A percentile compares a stretch with the other conserved stretches of the same genome.
Evolutionary conservation across 2,888 invertebrate species (phyloP).

Genomic region (Pristionchus japonicus): DNA sequence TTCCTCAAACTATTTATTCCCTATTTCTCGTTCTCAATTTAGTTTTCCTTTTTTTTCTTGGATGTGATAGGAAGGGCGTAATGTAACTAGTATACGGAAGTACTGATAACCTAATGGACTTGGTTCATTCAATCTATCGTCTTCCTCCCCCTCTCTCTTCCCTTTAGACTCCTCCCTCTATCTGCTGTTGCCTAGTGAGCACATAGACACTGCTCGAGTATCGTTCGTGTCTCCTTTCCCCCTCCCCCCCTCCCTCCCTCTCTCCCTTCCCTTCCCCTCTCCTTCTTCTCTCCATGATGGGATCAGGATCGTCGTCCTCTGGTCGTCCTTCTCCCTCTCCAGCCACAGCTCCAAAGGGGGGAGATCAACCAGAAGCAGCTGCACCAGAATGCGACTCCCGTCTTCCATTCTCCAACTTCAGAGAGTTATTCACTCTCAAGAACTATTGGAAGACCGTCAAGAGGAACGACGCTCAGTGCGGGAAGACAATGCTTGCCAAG

Average conservation of each 20-base stretch:
- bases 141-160: constrained; percentile 12
- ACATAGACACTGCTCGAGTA: not conserved
- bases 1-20: too few species aligned
- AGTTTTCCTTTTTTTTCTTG: not conserved
- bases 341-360: constrained; percentile 51
- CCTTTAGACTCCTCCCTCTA: constrained; percentile 21
- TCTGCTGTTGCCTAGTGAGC: constrained; percentile 19
- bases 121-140: not conserved
- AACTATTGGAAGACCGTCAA: constrained; percentile 75
- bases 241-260: constrained; percentile 39
- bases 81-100: not conserved
- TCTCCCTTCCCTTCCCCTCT: not conserved
- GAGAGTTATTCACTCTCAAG: constrained; percentile 74
- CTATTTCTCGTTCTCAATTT: not conserved
- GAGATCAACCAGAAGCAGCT: constrained; percentile 54
- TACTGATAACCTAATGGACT: not conserved
- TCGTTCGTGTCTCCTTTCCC: not conserved
- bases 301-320: constrained; percentile 49
- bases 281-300: constrained; percentile 50
- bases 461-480: constrained; percentile 69
- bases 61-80: not conserved
- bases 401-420: constrained; percentile 70
- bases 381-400: constrained; percentile 62
- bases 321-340: not conserved
- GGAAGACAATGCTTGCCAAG: constrained; percentile 67